Conservation (phyloP, 2,888 invertebrate species). For the Unio delphinus region DNA sequence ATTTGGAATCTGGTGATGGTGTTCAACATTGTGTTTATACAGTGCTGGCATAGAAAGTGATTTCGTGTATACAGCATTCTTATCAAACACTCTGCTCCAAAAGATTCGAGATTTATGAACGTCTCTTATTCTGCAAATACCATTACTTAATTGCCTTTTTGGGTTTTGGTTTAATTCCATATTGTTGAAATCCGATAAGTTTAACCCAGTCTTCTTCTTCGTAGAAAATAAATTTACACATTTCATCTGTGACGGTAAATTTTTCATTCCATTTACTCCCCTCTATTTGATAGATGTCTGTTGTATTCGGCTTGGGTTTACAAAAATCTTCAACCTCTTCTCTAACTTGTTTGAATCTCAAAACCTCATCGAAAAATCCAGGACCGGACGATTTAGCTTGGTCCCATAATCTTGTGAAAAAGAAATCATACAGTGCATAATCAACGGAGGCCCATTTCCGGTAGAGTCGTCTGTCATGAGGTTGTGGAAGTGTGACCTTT, state of each 20-base stretch:
- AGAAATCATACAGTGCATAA: conserved; percentile 42
- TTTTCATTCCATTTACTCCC: conserved; percentile 19
- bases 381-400: conserved; percentile 30
- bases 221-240: conserved; percentile 19
- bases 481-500: conserved; percentile 23
- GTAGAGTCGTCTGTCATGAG: conserved; percentile 26
- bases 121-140: too few species aligned
- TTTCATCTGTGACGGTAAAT: conserved; percentile 17
- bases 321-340: conserved; percentile 37
- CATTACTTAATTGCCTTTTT: neutral
- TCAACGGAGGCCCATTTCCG: conserved; percentile 30
- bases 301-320: conserved; percentile 28
- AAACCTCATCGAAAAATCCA: conserved; percentile 35
- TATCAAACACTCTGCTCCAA: too few species aligned
- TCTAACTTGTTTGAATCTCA: conserved; percentile 33
- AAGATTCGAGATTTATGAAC: too few species aligned
- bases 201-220: conserved; percentile 35
- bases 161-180: conserved; percentile 8
- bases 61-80: too few species aligned
- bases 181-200: conserved; percentile 21
- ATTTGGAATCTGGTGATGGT: too few species aligned
- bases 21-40: too few species aligned
- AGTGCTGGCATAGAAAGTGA: too few species aligned
- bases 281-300: conserved; percentile 16
- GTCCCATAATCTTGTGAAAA: conserved; percentile 30